These are phyloP conservation scores for Anguilla obscura DNA, from an alignment of 2,797 vertebrate genomes.

Conservation along the genomic window DNA sequence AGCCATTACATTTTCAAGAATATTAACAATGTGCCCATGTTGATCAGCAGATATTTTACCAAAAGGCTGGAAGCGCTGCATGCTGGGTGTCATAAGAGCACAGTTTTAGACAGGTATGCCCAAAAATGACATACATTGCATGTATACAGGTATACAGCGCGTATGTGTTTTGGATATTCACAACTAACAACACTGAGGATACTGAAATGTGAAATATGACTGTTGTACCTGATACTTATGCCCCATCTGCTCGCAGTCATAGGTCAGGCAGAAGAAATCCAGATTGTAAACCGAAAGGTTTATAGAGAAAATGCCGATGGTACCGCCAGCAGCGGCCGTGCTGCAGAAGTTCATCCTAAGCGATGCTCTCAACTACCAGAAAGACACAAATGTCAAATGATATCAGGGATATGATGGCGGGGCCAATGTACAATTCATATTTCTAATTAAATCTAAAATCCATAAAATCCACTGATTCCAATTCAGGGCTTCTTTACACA, in stretches of 20 bases:
- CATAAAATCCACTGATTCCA: not conserved
- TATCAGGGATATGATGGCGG: not conserved
- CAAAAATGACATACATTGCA: too few relatives aligned
- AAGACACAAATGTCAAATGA: not conserved
- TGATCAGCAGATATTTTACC: too few relatives aligned
- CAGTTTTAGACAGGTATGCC: not conserved
- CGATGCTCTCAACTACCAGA: slow-evolving; percentile 35
- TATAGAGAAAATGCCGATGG: not conserved
- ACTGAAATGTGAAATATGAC: not conserved
- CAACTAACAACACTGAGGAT: not conserved
- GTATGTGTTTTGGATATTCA: not conserved
- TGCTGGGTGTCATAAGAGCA: too few relatives aligned
- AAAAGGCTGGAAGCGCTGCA: too few relatives aligned
- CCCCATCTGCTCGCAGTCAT: not conserved
- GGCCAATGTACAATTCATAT: not conserved
- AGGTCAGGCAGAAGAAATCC: too few relatives aligned
- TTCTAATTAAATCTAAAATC: not conserved
- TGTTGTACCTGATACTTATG: not conserved
- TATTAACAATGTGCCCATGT: not conserved
- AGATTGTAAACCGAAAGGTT: not conserved
- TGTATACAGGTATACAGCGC: too few relatives aligned
- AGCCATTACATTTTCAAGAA: too few relatives aligned
- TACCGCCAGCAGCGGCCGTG: slow-evolving; percentile 3
- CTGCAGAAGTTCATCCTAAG: slow-evolving; percentile 36
- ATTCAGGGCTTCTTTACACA: not conserved